Evolutionary conservation across 2,797 vertebrate species (phyloP).

Genomic region (Lagocephalus sceleratus): DNA sequence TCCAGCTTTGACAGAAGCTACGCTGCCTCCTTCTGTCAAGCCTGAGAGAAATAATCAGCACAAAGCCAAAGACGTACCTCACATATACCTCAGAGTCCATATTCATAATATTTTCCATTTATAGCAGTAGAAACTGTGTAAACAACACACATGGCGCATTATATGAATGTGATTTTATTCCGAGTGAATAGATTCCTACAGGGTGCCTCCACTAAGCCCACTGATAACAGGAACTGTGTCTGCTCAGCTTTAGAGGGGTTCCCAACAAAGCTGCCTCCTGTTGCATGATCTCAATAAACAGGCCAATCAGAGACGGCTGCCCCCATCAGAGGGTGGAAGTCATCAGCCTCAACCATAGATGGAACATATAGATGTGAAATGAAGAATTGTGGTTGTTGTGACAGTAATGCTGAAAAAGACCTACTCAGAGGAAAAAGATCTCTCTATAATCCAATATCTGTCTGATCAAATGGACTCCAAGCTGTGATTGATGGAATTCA

Average conservation of each 20-base stretch:
- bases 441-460: slow-evolving; percentile 14
- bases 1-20: slow-evolving; percentile 38
- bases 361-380: neutral
- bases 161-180: slow-evolving; percentile 22
- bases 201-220: slow-evolving; percentile 29
- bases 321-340: slow-evolving; percentile 5
- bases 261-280: neutral
- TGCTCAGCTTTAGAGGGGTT: slow-evolving; percentile 19
- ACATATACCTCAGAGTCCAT: slow-evolving; percentile 25
- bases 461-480: slow-evolving; percentile 41
- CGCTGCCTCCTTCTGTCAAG: slow-evolving; percentile 14
- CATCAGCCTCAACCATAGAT: neutral
- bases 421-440: neutral
- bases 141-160: slow-evolving; percentile 11
- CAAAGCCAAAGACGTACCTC: slow-evolving; percentile 61
- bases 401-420: neutral
- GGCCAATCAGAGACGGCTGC: slow-evolving; percentile 1
- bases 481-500: slow-evolving; percentile 66
- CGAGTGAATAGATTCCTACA: slow-evolving; percentile 15
- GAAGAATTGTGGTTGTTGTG: slow-evolving; percentile 8
- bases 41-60: slow-evolving; percentile 39
- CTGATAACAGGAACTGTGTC: slow-evolving; percentile 9
- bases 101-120: slow-evolving; percentile 27
- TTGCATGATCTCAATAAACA: slow-evolving; percentile 20
- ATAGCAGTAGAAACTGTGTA: slow-evolving; percentile 8